Evolutionary conservation across 2,797 vertebrate species (phyloP), one percentile per base, ranked within the genome.

Genomic region (Sebastes taczanowskii): DNA sequence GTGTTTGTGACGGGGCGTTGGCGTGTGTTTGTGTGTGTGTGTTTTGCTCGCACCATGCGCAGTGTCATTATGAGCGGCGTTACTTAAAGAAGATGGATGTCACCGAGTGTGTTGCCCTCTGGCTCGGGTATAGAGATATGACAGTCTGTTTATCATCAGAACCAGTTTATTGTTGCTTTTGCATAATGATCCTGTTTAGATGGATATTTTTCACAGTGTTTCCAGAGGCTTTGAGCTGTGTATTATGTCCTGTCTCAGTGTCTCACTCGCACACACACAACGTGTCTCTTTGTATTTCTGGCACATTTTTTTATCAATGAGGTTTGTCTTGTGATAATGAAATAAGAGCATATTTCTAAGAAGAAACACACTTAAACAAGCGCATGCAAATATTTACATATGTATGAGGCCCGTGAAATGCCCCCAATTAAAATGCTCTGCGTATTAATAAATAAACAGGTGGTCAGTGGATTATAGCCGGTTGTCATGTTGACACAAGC

Each of bases 81-180:
- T 92, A 92, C 88, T 95, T 93, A 90, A 92, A 91, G 89, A 91
- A 94, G 92, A 95, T 92, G 88, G 89, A 93, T 95, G 91, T 85
- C 87, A 72, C 81, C 49, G 89, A 86, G 87, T 80, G 83, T 78
- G 83, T 85, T 93, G 90, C 88, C 93, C 92, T 93, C 89, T 91
- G 87, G 92, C 94, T 93, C 73, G 38, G 63, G 86, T 90, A 80
- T 81, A 86, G 80, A 88, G 86, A 88, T 89, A 84, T 89, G 92
- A 92, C 88, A 92, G 84, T 91, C 84, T 91, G 87, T 94, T 90
- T 88, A 90, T 93, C 93, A 93, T 69, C 80, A 77, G 73, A 83
- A 92, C 70, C 80, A 89, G 85, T 95, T 94, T 92, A 94, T 91
- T 89, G 85, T 90, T 88, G 83, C 89, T 25, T 94, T 88, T 90